phyloP scores from a whole-genome alignment of 2,888 invertebrate species.

The Melikaiella ostensackeni region DNA sequence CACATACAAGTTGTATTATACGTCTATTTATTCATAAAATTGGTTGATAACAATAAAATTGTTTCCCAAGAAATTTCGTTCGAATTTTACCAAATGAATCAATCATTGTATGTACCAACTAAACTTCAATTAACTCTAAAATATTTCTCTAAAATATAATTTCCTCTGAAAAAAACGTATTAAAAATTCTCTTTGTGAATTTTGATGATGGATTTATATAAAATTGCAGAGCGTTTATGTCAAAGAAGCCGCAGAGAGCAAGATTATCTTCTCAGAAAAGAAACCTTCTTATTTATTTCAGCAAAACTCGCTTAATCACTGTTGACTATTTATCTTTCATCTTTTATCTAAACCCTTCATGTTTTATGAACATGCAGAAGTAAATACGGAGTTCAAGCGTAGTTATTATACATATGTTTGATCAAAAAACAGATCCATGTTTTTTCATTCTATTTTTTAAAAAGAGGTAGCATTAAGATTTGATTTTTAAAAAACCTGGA shows the following conservation, averaged over 20 bases:
- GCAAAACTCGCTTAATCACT: not conserved
- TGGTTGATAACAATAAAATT: too few species aligned
- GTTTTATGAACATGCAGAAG: not conserved
- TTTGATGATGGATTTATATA: not conserved
- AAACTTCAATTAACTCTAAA: not conserved
- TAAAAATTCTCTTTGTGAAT: not conserved
- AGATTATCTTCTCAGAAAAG: not conserved
- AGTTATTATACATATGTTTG: not conserved
- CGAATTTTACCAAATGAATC: too few species aligned
- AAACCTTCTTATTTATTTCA: slow-evolving; percentile 7
- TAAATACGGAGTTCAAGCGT: not conserved
- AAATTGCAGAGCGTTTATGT: not conserved
- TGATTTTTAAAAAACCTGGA: not conserved
- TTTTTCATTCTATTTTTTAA: not conserved
- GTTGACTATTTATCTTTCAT: slow-evolving; percentile 15
- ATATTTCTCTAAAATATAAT: not conserved
- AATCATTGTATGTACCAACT: not conserved
- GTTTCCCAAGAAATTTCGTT: too few species aligned
- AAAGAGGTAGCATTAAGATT: not conserved
- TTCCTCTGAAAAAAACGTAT: not conserved
- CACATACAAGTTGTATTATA: too few species aligned
- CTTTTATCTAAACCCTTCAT: not conserved
- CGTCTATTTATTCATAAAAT: too few species aligned
- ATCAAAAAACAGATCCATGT: not conserved
- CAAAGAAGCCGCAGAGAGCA: not conserved